These are phyloP conservation scores for Plodia interpunctella DNA, from an alignment of 1,140 invertebrate species.

Conservation along the genomic window DNA sequence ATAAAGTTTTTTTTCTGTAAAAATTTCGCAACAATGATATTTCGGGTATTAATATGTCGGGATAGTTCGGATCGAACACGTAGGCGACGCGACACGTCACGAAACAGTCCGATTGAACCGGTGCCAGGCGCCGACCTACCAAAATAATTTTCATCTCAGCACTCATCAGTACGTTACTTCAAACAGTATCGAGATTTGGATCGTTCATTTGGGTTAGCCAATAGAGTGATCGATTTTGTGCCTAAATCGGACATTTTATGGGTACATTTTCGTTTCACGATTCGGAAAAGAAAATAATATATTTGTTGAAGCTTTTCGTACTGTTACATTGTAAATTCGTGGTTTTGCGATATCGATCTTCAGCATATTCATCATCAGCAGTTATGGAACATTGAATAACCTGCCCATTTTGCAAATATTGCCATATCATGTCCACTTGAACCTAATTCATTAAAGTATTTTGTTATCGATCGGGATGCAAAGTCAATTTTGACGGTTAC, in stretches of 20 bases:
- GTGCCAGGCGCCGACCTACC: constrained; percentile 58
- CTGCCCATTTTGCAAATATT: too few relatives aligned
- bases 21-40: constrained; percentile 46
- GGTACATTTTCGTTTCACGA: neutral
- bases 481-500: too few relatives aligned
- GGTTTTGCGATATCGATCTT: too few relatives aligned
- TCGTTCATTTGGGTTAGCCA: constrained; percentile 18
- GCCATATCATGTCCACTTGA: too few relatives aligned
- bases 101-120: constrained; percentile 47
- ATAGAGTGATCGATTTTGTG: neutral
- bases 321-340: too few relatives aligned
- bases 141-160: constrained; percentile 61
- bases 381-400: too few relatives aligned
- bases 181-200: constrained; percentile 26
- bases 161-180: constrained; percentile 31
- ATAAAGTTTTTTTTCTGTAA: constrained; percentile 19
- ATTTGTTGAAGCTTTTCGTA: too few relatives aligned
- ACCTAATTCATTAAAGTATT: too few relatives aligned
- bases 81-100: constrained; percentile 36
- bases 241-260: neutral
- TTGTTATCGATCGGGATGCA: too few relatives aligned
- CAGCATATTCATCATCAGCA: too few relatives aligned
- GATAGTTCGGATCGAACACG: constrained; percentile 38
- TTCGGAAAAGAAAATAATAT: neutral
- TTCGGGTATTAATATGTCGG: constrained; percentile 45